phyloP scores from a whole-genome alignment of 2,888 invertebrate genomes.

The Diarsia brunnea region DNA sequence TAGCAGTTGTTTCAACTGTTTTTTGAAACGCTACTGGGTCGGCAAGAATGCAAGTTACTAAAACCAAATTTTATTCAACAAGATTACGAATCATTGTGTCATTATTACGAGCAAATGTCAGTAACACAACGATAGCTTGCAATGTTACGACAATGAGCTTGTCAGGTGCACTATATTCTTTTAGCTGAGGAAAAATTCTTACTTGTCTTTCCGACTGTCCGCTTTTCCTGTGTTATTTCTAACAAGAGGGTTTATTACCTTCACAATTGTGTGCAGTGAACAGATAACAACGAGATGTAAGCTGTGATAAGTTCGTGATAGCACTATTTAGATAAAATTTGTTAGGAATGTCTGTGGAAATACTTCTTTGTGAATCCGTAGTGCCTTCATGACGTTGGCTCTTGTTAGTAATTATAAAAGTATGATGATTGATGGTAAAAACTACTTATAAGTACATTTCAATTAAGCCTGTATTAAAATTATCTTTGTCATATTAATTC shows the following conservation, averaged over 20 bases:
- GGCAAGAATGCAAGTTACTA: background rate
- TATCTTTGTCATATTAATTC: conserved; percentile 33
- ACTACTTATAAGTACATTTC: conserved; percentile 22
- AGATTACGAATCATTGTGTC: background rate
- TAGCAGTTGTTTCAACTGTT: background rate
- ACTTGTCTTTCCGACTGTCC: background rate
- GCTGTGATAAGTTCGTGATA: conserved; percentile 50
- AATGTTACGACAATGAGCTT: conserved; percentile 27
- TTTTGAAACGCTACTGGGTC: background rate
- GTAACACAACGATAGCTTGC: conserved; percentile 2
- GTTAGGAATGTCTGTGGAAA: conserved; percentile 49
- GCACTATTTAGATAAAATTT: conserved; percentile 51
- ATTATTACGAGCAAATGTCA: conserved; percentile 19
- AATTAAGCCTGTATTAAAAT: conserved; percentile 25
- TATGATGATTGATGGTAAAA: conserved; percentile 18
- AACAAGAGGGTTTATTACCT: conserved; percentile 27
- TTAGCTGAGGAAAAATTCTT: conserved; percentile 13
- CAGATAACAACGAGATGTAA: conserved; percentile 55
- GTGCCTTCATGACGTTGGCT: conserved; percentile 2
- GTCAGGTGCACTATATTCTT: conserved; percentile 36
- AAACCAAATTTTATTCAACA: background rate
- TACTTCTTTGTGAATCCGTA: conserved; percentile 20
- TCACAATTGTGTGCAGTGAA: conserved; percentile 40
- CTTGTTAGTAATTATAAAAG: conserved; percentile 28
- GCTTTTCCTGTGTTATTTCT: conserved; percentile 15